Percentiles rank a stretch among this genome's conserved stretches.
Conservation (phyloP, 2,888 invertebrate genomes). For the Bellardia bayeri region DNA sequence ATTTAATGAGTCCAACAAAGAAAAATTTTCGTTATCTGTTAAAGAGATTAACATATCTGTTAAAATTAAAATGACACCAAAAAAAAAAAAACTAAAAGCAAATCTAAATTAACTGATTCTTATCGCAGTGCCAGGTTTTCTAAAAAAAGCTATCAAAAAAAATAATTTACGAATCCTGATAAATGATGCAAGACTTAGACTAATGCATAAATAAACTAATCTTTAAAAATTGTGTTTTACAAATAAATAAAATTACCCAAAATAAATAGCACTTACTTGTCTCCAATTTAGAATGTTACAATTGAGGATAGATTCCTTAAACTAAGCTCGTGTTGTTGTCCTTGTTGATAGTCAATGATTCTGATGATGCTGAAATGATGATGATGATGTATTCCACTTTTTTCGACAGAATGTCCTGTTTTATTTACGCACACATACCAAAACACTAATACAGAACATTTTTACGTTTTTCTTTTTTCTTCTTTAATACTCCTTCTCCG, state of each 20-base stretch:
- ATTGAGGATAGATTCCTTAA: conserved; percentile 19
- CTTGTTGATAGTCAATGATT: not conserved
- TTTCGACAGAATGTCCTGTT: conserved; percentile 50
- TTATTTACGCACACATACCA: conserved; percentile 42
- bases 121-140: too few species aligned
- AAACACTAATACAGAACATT: conserved; percentile 49
- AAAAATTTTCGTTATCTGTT: too few species aligned
- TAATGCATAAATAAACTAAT: too few species aligned
- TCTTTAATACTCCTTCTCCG: not conserved
- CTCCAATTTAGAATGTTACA: not conserved
- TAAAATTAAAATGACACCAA: too few species aligned
- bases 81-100: too few species aligned
- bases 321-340: conserved; percentile 24
- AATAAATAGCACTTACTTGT: conserved; percentile 35
- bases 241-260: not conserved
- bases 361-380: conserved; percentile 26
- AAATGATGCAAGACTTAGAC: too few species aligned
- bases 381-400: conserved; percentile 51
- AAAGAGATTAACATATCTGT: too few species aligned
- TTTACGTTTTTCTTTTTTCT: conserved; percentile 3
- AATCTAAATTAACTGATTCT: too few species aligned
- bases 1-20: too few species aligned
- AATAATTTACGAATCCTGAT: too few species aligned
- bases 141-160: too few species aligned
- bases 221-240: not conserved